Conservation (phyloP, 2,888 invertebrate genomes). For the Eutolmus rufibarbis region DNA sequence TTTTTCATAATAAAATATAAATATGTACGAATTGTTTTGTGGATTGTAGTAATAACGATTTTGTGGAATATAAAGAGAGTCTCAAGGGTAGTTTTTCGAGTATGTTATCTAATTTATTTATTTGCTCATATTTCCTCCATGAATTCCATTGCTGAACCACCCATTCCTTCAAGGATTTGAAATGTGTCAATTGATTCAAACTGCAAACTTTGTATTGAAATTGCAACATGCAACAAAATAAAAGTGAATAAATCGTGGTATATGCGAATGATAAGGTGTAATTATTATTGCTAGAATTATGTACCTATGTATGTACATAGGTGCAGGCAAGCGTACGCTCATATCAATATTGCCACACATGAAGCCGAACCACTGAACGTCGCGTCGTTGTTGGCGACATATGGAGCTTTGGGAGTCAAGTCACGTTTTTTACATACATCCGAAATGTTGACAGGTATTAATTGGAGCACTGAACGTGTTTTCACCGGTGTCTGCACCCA, state of each 20-base stretch:
- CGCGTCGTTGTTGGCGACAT: not conserved
- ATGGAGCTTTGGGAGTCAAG: not conserved
- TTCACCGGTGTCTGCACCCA: not conserved
- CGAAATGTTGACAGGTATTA: not conserved
- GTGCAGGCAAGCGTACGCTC: not conserved
- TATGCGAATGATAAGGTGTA: not conserved
- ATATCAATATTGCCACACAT: not conserved
- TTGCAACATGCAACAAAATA: not conserved
- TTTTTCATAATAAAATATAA: too few relatives aligned
- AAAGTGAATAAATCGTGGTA: not conserved
- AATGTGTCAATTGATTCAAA: too few relatives aligned
- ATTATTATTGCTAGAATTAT: not conserved
- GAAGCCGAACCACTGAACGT: not conserved
- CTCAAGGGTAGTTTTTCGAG: too few relatives aligned
- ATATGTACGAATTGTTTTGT: too few relatives aligned
- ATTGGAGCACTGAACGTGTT: not conserved
- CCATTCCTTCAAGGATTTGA: too few relatives aligned
- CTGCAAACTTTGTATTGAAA: too few relatives aligned
- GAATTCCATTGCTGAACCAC: too few relatives aligned
- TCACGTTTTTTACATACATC: not conserved
- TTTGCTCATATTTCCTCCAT: too few relatives aligned
- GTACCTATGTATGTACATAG: not conserved
- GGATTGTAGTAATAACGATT: too few relatives aligned
- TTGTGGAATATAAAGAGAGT: too few relatives aligned
- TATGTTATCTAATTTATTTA: too few relatives aligned